Conservation (phyloP, 2,888 invertebrate species). For the Falcaria lacertinaria region DNA sequence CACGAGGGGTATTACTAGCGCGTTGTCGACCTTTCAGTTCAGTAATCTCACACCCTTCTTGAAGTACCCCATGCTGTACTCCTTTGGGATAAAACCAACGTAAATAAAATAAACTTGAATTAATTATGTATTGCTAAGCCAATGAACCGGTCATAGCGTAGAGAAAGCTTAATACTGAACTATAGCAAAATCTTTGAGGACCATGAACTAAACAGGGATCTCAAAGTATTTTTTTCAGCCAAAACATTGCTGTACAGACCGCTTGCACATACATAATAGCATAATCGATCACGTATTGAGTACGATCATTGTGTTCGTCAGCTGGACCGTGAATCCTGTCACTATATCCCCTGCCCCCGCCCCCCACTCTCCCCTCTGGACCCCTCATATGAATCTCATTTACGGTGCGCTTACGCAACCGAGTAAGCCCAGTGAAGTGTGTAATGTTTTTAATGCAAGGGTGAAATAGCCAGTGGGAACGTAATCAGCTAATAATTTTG, state of each 20-base stretch:
- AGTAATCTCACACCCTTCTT: no score
- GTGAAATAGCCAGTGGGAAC: constrained; percentile 19
- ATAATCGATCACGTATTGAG: constrained; percentile 78
- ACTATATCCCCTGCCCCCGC: constrained; percentile 47
- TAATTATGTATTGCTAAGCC: no score
- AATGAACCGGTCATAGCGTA: no score
- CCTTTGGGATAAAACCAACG: no score
- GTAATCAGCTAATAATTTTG: constrained; percentile 4
- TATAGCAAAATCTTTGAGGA: no score
- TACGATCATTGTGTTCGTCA: constrained; percentile 71
- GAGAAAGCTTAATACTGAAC: no score
- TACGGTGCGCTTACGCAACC: constrained; percentile 73
- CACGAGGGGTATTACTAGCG: no score
- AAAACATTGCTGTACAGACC: background rate
- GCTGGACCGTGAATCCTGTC: constrained; percentile 79
- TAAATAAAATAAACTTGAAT: no score
- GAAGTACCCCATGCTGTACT: no score
- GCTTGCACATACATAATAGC: constrained; percentile 49
- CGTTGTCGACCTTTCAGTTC: no score
- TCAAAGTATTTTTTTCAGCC: background rate
- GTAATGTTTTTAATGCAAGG: constrained; percentile 56
- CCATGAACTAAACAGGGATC: background rate
- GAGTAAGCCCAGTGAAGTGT: constrained; percentile 63
- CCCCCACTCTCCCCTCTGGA: constrained; percentile 27
- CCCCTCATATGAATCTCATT: constrained; percentile 70